Conservation (phyloP, 2,113 vertebrate genomes). For the Lepidothrix coronata region DNA sequence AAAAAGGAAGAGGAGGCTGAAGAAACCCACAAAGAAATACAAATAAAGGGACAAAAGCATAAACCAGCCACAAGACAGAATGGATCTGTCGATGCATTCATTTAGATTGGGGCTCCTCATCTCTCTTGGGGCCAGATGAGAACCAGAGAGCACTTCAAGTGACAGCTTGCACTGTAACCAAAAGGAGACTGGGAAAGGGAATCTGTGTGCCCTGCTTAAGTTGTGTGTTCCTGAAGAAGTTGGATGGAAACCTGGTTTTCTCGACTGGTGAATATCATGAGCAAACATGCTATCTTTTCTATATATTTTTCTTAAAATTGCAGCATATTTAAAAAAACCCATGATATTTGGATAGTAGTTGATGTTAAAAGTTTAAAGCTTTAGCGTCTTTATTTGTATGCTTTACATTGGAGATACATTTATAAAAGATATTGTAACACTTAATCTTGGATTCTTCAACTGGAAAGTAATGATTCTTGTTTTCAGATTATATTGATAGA, state of each 20-base stretch:
- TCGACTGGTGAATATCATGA: constrained; percentile 51
- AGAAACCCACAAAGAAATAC: neutral
- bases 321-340: neutral
- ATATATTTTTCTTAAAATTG: neutral
- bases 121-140: neutral
- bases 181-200: neutral
- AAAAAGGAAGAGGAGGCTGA: neutral
- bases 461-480: neutral
- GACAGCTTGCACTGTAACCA: neutral
- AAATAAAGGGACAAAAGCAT: neutral
- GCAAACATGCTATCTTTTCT: neutral
- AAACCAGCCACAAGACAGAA: neutral
- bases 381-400: neutral
- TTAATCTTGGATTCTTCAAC: neutral
- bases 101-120: neutral
- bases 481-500: neutral
- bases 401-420: neutral
- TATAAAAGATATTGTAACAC: neutral
- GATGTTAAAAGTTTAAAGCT: neutral
- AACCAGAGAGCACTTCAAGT: neutral
- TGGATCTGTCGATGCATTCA: neutral
- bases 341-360: neutral
- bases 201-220: neutral
- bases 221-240: neutral
- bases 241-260: constrained; percentile 61